Conservation (phyloP, 2,797 vertebrate species). For the Mormyrops attenuatus region DNA sequence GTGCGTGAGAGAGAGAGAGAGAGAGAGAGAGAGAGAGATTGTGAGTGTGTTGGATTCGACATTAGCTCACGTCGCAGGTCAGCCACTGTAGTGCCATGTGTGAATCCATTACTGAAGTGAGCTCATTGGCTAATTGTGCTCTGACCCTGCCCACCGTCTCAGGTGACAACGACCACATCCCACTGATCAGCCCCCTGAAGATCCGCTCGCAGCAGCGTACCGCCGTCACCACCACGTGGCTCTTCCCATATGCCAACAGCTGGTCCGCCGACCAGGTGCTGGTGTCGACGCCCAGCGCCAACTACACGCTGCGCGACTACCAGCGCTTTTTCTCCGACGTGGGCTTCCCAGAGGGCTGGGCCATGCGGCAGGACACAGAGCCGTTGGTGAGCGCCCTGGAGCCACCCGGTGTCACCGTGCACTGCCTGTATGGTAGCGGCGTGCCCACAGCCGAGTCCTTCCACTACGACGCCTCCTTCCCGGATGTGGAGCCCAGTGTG, state of each 20-base stretch:
- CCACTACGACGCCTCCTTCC: conserved; percentile 79
- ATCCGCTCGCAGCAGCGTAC: conserved; percentile 88
- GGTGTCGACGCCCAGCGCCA: conserved; percentile 70
- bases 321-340: conserved; percentile 77
- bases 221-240: conserved; percentile 85
- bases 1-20: not conserved
- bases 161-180: conserved; percentile 94
- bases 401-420: conserved; percentile 75
- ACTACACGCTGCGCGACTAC: conserved; percentile 86
- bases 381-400: conserved; percentile 61
- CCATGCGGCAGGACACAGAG: conserved; percentile 84
- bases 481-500: conserved; percentile 78
- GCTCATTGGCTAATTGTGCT: not conserved
- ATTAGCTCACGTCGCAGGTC: not conserved
- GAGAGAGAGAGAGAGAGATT: not conserved
- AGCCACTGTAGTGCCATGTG: not conserved
- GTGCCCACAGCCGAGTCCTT: conserved; percentile 75
- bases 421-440: conserved; percentile 84
- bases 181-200: conserved; percentile 83
- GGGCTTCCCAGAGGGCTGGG: conserved; percentile 80
- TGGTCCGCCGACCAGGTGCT: conserved; percentile 83
- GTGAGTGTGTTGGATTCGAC: not conserved
- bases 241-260: conserved; percentile 80
- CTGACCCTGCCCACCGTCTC: not conserved
- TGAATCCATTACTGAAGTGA: not conserved